phyloP scores from a whole-genome alignment of 2,797 vertebrate genomes.

The Scolopax rusticola region DNA sequence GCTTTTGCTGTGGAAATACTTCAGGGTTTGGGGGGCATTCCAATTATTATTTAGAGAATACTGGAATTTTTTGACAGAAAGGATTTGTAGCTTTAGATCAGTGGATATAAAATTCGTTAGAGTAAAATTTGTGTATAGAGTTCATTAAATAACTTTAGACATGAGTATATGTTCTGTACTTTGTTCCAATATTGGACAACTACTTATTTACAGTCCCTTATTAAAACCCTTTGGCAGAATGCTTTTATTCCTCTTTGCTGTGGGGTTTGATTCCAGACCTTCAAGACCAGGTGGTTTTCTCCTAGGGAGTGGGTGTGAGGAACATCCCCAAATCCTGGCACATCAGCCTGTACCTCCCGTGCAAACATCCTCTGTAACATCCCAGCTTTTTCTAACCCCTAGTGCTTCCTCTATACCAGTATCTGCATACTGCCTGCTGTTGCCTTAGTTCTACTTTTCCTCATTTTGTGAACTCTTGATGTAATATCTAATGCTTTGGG shows the following conservation, averaged over 20 bases:
- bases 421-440: not conserved
- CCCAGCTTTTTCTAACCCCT: not conserved
- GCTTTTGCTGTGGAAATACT: not conserved
- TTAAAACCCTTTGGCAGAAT: not conserved
- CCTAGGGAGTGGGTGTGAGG: not conserved
- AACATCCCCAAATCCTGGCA: not conserved
- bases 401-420: not conserved
- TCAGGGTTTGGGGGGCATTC: not conserved
- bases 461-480: not conserved
- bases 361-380: not conserved
- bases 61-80: not conserved
- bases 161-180: not conserved
- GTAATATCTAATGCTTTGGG: not conserved
- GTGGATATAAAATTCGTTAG: not conserved
- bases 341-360: not conserved
- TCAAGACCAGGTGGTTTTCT: not conserved
- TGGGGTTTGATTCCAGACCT: not conserved
- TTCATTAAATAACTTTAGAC: not conserved
- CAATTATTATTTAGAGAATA: fast-evolving
- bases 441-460: not conserved
- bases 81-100: not conserved
- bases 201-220: not conserved
- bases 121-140: not conserved
- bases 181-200: not conserved
- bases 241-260: not conserved